phyloP scores from a whole-genome alignment of 2,797 vertebrate genomes.

The Enteromius argenteus region DNA sequence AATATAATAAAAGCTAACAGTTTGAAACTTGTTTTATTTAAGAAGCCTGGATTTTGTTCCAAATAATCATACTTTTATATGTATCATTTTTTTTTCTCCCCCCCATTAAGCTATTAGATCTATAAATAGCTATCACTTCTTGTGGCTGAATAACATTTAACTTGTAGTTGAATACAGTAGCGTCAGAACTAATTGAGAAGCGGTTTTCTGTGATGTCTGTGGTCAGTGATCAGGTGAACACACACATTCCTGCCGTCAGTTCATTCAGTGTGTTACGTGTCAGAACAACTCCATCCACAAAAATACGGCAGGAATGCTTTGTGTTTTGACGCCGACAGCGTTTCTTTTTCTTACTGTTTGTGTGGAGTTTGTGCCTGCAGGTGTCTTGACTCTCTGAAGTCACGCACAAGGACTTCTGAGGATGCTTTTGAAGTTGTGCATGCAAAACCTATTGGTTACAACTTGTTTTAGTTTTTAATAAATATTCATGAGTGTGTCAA shows the following conservation, averaged over 20 bases:
- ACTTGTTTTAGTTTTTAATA: background rate
- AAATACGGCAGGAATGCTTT: conserved; percentile 43
- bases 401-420: background rate
- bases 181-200: background rate
- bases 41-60: no score
- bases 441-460: background rate
- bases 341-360: conserved; percentile 32
- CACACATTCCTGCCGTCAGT: conserved; percentile 5
- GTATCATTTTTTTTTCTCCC: no score
- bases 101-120: no score
- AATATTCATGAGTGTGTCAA: conserved; percentile 5
- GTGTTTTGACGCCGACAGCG: conserved; percentile 34
- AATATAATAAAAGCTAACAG: background rate
- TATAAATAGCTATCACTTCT: no score
- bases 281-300: background rate
- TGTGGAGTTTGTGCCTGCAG: background rate
- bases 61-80: no score
- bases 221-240: background rate
- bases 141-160: no score
- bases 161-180: no score
- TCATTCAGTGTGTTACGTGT: conserved; percentile 45
- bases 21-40: no score
- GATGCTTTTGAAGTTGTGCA: background rate
- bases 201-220: background rate
- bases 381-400: background rate